These are phyloP conservation scores for Augochlorella aurata DNA, from an alignment of 2,888 invertebrate species.

Conservation along the genomic window DNA sequence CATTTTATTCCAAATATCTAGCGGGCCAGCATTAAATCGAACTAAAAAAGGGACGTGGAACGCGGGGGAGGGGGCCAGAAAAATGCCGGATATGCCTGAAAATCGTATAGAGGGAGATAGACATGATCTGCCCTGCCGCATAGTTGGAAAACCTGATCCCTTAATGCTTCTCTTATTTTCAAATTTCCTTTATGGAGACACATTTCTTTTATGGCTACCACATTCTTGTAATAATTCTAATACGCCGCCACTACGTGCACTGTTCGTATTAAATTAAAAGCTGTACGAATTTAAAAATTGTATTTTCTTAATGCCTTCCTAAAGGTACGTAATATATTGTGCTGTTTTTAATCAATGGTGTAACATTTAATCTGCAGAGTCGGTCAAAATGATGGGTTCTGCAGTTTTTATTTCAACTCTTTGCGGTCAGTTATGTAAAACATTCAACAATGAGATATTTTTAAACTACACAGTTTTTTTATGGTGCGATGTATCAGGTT, in stretches of 20 bases:
- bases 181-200: background rate
- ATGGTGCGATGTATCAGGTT: too few species aligned
- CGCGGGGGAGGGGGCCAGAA: slow-evolving; percentile 6
- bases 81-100: slow-evolving; percentile 28
- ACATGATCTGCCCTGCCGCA: slow-evolving; percentile 1
- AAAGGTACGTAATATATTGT: too few species aligned
- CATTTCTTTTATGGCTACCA: background rate
- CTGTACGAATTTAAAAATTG: too few species aligned
- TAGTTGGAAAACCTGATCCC: background rate
- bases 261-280: background rate
- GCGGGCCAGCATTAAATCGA: slow-evolving; percentile 51
- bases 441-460: too few species aligned
- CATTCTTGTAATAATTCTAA: background rate
- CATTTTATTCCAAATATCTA: slow-evolving; percentile 70
- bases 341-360: too few species aligned
- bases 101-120: slow-evolving; percentile 8
- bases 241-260: background rate
- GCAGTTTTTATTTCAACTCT: too few species aligned
- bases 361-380: too few species aligned
- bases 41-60: slow-evolving; percentile 43
- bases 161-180: slow-evolving; percentile 5
- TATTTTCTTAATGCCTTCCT: too few species aligned
- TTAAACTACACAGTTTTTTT: too few species aligned
- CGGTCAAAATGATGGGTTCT: too few species aligned
- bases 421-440: too few species aligned